Evolutionary conservation across 2,888 invertebrate genomes (phyloP).

Genomic region (Cephus sareptanus): DNA sequence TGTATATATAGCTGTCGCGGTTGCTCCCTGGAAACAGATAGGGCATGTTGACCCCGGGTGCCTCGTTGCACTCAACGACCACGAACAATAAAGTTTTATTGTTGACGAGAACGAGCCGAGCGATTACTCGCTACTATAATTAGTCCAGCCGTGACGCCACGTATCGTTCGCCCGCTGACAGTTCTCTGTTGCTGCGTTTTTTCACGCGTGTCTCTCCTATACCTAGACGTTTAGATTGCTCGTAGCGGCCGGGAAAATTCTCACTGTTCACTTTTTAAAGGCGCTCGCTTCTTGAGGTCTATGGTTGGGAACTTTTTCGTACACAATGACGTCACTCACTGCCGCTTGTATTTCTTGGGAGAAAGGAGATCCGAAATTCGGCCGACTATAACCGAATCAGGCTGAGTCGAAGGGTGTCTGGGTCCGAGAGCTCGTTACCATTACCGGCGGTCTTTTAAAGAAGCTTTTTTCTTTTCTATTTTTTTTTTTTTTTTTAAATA

Average conservation of each 20-base stretch:
- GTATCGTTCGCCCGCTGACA: background rate
- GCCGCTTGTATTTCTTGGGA: background rate
- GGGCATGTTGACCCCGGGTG: background rate
- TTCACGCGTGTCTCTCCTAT: background rate
- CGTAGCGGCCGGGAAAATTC: background rate
- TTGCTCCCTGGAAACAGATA: background rate
- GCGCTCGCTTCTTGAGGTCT: background rate
- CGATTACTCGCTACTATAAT: background rate
- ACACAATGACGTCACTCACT: background rate
- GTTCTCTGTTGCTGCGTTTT: background rate
- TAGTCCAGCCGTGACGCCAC: background rate
- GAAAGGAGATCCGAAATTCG: background rate
- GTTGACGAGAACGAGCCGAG: background rate
- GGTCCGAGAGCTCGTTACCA: background rate
- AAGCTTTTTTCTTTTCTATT: background rate
- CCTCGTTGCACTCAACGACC: background rate
- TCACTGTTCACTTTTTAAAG: background rate
- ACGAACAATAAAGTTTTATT: background rate
- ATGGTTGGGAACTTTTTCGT: background rate
- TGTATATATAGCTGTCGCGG: background rate
- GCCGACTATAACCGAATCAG: background rate
- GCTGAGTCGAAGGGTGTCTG: background rate
- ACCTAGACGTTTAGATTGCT: background rate
- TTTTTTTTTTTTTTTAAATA: background rate
- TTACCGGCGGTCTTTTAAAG: background rate